Percentiles rank a stretch among this genome's conserved stretches.
These are phyloP conservation scores for Drosophila simulans DNA, from an alignment of 1,140 invertebrate genomes.

Conservation along the genomic window DNA sequence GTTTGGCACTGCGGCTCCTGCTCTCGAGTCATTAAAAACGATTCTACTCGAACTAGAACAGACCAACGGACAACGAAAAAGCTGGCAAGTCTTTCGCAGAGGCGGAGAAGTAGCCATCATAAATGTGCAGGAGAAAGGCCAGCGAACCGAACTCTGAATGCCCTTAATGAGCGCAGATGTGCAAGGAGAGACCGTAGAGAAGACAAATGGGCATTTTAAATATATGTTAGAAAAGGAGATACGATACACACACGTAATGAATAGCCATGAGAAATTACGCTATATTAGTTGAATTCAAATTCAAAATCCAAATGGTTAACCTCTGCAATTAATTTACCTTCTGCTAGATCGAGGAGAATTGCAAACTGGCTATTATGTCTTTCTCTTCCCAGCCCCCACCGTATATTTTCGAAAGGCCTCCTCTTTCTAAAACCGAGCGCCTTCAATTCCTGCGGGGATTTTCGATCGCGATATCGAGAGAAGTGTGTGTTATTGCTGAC, in stretches of 20 bases:
- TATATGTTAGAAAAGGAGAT: neutral
- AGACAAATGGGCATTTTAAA: neutral
- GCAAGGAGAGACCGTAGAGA: neutral
- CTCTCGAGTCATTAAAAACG: constrained; percentile 75
- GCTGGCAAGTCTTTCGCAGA: constrained; percentile 5
- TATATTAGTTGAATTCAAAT: neutral
- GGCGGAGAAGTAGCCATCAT: constrained; percentile 39
- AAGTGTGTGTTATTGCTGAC: constrained; percentile 45
- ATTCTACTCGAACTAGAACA: constrained; percentile 79
- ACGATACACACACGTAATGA: neutral
- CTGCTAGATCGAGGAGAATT: neutral
- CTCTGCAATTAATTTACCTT: constrained; percentile 14
- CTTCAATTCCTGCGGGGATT: constrained; percentile 34
- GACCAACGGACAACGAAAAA: constrained; percentile 36
- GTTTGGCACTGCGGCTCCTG: constrained; percentile 37
- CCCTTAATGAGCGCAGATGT: constrained; percentile 30
- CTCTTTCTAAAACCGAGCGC: constrained; percentile 2
- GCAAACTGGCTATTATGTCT: constrained; percentile 10
- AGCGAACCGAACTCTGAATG: constrained; percentile 28
- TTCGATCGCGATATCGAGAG: constrained; percentile 37
- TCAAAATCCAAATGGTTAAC: neutral
- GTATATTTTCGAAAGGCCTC: neutral
- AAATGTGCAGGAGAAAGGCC: constrained; percentile 51
- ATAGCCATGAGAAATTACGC: neutral
- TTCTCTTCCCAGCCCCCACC: neutral